Conservation (phyloP, 1,140 invertebrate genomes). For the Hydropsyche tenuis region DNA sequence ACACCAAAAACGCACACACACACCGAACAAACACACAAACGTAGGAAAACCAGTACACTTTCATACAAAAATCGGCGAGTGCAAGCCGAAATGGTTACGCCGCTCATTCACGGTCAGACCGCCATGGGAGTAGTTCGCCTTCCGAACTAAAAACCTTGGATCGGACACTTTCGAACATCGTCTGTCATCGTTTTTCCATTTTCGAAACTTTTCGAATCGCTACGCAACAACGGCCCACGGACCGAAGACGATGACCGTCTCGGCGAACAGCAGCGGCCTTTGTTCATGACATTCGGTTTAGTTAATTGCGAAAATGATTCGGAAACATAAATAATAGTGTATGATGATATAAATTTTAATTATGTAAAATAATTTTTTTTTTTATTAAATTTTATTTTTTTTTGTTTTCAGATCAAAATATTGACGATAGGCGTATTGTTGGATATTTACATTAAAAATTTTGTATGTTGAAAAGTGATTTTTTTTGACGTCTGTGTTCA, state of each 20-base stretch:
- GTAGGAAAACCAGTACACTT: too few relatives aligned
- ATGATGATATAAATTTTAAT: background rate
- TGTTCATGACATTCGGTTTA: background rate
- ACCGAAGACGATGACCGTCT: conserved; percentile 2
- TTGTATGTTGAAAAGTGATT: too few relatives aligned
- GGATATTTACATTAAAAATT: too few relatives aligned
- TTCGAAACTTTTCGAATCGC: background rate
- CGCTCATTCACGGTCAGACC: conserved; percentile 45
- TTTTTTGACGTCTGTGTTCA: too few relatives aligned
- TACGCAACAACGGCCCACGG: background rate
- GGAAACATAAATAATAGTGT: conserved; percentile 13
- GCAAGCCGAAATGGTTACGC: conserved; percentile 11
- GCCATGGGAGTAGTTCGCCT: conserved; percentile 39
- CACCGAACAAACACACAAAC: too few relatives aligned
- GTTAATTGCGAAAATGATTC: background rate
- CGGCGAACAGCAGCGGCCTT: background rate
- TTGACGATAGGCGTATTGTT: background rate
- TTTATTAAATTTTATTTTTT: background rate
- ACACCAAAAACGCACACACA: too few relatives aligned
- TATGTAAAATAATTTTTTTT: conserved; percentile 15
- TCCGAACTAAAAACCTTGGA: background rate
- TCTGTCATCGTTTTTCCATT: too few relatives aligned
- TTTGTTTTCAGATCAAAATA: conserved; percentile 7
- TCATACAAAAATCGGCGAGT: too few relatives aligned
- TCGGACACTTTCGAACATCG: too few relatives aligned